These are phyloP conservation scores for Aegithalos caudatus DNA, from an alignment of 2,113 vertebrate species.

Conservation along the genomic window DNA sequence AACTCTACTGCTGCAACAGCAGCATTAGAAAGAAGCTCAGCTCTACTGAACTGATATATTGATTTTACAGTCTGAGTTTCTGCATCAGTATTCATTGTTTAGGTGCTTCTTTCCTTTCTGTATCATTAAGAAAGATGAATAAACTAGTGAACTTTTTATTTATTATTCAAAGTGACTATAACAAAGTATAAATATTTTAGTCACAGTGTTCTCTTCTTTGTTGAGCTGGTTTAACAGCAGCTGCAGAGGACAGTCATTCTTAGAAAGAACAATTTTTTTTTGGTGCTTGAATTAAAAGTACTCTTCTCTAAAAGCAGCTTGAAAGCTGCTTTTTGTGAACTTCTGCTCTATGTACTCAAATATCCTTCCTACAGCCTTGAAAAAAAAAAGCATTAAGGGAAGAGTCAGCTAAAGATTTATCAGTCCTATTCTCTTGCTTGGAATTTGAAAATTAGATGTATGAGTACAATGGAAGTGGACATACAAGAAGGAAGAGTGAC, in stretches of 20 bases:
- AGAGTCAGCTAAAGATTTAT: background rate
- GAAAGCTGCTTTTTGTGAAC: constrained; percentile 1
- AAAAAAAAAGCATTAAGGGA: background rate
- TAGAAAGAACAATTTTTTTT: background rate
- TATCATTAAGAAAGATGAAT: constrained; percentile 57
- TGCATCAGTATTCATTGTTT: constrained; percentile 64
- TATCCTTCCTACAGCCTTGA: background rate
- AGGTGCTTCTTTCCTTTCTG: constrained; percentile 49
- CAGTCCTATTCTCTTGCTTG: background rate
- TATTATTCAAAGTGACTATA: background rate
- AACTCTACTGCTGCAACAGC: constrained; percentile 25
- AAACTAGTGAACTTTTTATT: background rate
- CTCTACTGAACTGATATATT: constrained; percentile 60
- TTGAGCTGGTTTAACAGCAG: constrained; percentile 17
- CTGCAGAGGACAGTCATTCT: background rate
- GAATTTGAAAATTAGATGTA: constrained; percentile 1
- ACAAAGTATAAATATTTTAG: constrained; percentile 22
- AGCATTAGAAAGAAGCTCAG: constrained; percentile 36
- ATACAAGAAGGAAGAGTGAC: background rate
- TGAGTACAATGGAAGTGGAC: background rate
- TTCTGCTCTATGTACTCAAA: background rate
- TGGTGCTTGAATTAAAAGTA: background rate
- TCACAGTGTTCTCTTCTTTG: constrained; percentile 6
- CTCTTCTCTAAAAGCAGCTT: background rate
- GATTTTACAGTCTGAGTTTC: constrained; percentile 66